Conservation (phyloP, 2,888 invertebrate species). For the Agonum fuliginosum region DNA sequence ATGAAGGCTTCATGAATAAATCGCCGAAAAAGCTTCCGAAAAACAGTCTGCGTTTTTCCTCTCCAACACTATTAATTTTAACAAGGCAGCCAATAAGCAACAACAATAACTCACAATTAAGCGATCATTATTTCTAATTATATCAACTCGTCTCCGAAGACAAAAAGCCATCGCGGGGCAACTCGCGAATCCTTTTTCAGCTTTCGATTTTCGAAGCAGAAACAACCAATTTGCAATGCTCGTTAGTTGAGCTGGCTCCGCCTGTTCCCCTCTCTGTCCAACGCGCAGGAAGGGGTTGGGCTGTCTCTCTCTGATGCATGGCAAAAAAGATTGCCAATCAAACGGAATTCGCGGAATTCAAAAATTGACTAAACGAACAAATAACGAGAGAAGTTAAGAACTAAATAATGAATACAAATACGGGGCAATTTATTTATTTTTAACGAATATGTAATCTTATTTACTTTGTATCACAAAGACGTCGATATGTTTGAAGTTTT, state of each 20-base stretch:
- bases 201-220: conserved; percentile 69
- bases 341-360: conserved; percentile 69
- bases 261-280: conserved; percentile 47
- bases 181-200: conserved; percentile 50
- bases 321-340: conserved; percentile 66
- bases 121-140: conserved; percentile 70
- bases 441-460: conserved; percentile 51
- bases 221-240: conserved; percentile 72
- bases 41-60: neutral
- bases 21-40: neutral
- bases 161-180: conserved; percentile 38
- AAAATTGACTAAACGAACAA: conserved; percentile 69
- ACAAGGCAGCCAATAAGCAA: conserved; percentile 71
- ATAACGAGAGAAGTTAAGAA: conserved; percentile 67
- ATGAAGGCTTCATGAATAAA: neutral
- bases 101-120: conserved; percentile 73
- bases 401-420: conserved; percentile 62
- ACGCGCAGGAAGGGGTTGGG: neutral
- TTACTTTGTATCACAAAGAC: conserved; percentile 44
- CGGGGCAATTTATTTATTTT: conserved; percentile 52
- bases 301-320: conserved; percentile 32
- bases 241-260: conserved; percentile 66
- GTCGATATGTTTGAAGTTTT: neutral
- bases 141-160: conserved; percentile 20
- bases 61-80: conserved; percentile 67